Percentiles rank a stretch among this genome's conserved stretches.
These are phyloP conservation scores for Galaxias olidus DNA, from an alignment of 2,797 vertebrate species.

Conservation along the genomic window DNA sequence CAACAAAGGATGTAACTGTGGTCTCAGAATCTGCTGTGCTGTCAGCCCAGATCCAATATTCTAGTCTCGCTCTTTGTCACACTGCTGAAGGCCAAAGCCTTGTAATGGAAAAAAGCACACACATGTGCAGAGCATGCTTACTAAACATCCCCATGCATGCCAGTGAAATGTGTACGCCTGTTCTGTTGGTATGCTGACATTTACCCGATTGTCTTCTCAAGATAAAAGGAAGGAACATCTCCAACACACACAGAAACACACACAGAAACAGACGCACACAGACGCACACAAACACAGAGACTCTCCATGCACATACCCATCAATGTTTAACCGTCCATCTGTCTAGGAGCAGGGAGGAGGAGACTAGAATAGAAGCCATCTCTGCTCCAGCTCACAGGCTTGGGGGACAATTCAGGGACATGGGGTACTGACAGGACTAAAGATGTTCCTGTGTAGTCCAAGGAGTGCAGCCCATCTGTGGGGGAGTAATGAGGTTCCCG, in stretches of 20 bases:
- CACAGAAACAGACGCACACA: not conserved
- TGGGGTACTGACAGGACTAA: constrained; percentile 22
- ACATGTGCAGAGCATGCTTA: not conserved
- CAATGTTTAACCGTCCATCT: constrained; percentile 64
- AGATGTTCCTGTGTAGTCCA: constrained; percentile 24
- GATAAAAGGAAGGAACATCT: no score
- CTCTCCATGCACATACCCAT: constrained; percentile 45
- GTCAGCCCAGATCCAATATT: no score
- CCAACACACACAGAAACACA: no score
- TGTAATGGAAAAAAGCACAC: not conserved
- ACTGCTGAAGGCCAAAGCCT: no score
- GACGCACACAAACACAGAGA: constrained; percentile 4
- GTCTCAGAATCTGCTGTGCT: constrained; percentile 15
- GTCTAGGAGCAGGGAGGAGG: constrained; percentile 21
- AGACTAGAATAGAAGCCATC: constrained; percentile 51
- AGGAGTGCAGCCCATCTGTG: constrained; percentile 17
- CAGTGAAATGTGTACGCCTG: no score
- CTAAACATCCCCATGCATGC: no score
- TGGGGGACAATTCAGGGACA: constrained; percentile 33
- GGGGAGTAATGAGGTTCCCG: no score
- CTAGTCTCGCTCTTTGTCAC: no score
- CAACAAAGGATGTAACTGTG: not conserved
- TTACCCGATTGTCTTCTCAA: no score
- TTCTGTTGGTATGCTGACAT: no score
- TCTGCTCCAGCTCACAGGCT: constrained; percentile 31